Conservation (phyloP, 2,797 vertebrate genomes). For the Erpetoichthys calabaricus region DNA sequence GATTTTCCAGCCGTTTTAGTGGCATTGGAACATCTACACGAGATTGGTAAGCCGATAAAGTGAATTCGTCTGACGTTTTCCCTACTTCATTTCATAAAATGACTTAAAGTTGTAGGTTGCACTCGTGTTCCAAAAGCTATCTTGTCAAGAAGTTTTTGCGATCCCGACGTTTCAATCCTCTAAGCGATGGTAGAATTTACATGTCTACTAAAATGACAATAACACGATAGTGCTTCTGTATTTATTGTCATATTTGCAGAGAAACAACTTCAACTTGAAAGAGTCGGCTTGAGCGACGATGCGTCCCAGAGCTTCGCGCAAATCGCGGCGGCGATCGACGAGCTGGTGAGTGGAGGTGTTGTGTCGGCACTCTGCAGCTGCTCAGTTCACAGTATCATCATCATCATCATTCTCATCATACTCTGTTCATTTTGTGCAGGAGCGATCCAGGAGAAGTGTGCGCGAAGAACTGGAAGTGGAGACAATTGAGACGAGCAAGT, state of each 20-base stretch:
- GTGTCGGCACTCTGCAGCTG: background rate
- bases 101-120: too few species aligned
- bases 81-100: too few species aligned
- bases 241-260: constrained; percentile 29
- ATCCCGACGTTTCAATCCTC: too few species aligned
- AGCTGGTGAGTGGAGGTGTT: constrained; percentile 33
- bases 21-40: constrained; percentile 37
- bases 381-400: constrained; percentile 4
- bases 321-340: constrained; percentile 42
- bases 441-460: constrained; percentile 39
- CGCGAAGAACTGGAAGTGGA: constrained; percentile 61
- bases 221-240: too few species aligned
- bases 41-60: constrained; percentile 27
- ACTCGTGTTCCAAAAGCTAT: too few species aligned
- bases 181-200: too few species aligned
- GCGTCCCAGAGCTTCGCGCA: constrained; percentile 45
- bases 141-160: too few species aligned
- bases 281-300: constrained; percentile 39
- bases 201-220: too few species aligned
- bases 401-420: constrained; percentile 5
- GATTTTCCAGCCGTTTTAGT: constrained; percentile 39
- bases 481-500: constrained; percentile 61
- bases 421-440: constrained; percentile 33
- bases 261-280: constrained; percentile 43
- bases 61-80: too few species aligned